Conservation (phyloP, 2,113 vertebrate species). For the Tragelaphus buxtoni region DNA sequence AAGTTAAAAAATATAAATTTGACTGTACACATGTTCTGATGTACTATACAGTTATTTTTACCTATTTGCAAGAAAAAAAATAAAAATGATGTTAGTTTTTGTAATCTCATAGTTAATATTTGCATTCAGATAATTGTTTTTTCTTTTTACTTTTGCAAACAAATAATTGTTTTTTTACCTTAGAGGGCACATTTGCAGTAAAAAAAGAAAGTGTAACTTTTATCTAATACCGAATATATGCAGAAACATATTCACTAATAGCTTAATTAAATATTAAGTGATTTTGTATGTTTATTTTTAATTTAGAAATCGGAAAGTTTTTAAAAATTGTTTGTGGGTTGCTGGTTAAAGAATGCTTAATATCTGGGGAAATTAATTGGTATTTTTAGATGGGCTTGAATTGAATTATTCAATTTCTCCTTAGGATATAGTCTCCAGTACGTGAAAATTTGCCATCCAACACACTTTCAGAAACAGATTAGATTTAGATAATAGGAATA, state of each 20-base stretch:
- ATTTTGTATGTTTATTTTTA: not conserved
- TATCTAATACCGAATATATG: not conserved
- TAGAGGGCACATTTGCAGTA: not conserved
- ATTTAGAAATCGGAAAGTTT: not conserved
- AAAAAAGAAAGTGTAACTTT: not conserved
- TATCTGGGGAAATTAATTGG: conserved; percentile 2
- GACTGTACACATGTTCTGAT: not conserved
- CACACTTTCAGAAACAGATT: not conserved
- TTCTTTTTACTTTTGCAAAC: not conserved
- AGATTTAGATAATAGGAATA: not conserved
- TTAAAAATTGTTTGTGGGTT: not conserved
- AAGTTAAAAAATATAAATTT: not conserved
- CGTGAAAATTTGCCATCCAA: not conserved
- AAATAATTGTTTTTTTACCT: not conserved
- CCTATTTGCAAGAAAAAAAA: not conserved
- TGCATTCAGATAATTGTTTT: not conserved
- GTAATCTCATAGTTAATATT: not conserved
- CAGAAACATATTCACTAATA: not conserved
- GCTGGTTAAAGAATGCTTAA: not conserved
- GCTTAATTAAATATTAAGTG: not conserved
- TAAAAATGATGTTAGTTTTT: not conserved
- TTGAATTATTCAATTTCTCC: not conserved
- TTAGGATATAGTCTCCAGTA: not conserved
- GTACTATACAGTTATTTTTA: not conserved
- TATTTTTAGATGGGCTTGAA: conserved; percentile 5